Evolutionary conservation across 2,888 invertebrate genomes (phyloP), one percentile per base, ranked within the genome.

Genomic region (Melanostoma mellinum): DNA sequence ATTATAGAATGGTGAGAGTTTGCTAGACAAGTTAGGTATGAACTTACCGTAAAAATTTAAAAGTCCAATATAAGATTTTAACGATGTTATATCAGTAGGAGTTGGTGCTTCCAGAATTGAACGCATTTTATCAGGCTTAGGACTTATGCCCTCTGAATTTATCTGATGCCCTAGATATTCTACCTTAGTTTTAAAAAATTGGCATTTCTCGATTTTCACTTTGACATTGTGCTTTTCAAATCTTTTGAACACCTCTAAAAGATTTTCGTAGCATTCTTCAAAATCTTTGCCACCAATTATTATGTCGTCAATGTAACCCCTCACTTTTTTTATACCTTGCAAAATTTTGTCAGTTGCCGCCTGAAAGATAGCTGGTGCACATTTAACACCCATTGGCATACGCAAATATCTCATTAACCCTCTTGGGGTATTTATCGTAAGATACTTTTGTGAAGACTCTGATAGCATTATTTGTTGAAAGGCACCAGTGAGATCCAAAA

Each of bases 401-500:
- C 42, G 42, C 42, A 42, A 42, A 42, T 42, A 42, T 42, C 42
- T 42, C 3, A 42, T 9, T 42, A 42, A 42, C 6, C 42, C 8
- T 8, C 42, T 42, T 6, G 6, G 8, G 8, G 42, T 42, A 3
- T 42, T 42, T 42, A 42, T 42, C n/a, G 42, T 42, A 9, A 42
- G 6, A 42, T 42, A 42, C n/a, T 42, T 42, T 42, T 42, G 42
- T 42, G 42, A 42, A n/a, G 42, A n/a, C 9, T 42, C 42, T n/a
- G 42, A 42, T 6, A 9, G 9, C 3, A n/a, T n/a, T 9, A 42
- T 42, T 42, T 42, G 42, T 42, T 42, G 42, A n/a, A 42, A 42
- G n/a, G 42, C 42, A 3, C 42, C 42, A 42, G 42, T 42, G 42
- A 42, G 42, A 42, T 42, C 42, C 42, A 42, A 42, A 42, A 42